A percentile compares a stretch with the other conserved stretches of the same genome.
Evolutionary conservation across 2,797 vertebrate genomes (phyloP).

Genomic region (Ctenochaetus hawaiiensis): DNA sequence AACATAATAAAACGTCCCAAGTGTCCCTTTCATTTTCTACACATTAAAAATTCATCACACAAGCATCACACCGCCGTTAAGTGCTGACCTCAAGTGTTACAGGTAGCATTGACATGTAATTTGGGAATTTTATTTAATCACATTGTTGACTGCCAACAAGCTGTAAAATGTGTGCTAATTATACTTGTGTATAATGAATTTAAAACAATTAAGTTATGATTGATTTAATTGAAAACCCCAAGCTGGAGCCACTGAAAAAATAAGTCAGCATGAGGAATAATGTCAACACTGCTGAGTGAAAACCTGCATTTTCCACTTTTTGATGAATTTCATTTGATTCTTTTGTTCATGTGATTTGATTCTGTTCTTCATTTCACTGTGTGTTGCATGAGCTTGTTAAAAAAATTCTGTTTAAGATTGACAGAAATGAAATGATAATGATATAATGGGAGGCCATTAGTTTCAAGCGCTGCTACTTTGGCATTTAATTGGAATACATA

Average conservation of each 20-base stretch:
- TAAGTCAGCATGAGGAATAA: conserved; percentile 4
- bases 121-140: conserved; percentile 11
- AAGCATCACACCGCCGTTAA: not conserved
- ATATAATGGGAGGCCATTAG: too few species aligned
- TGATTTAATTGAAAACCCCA: conserved; percentile 26
- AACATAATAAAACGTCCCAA: conserved; percentile 12
- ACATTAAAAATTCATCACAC: conserved; percentile 27
- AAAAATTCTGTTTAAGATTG: too few species aligned
- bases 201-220: conserved; percentile 38
- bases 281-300: conserved; percentile 1
- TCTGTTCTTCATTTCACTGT: not conserved
- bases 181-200: conserved; percentile 39
- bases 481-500: too few species aligned
- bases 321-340: not conserved
- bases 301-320: not conserved
- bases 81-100: not conserved
- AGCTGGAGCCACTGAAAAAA: conserved; percentile 9
- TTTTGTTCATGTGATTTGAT: too few species aligned
- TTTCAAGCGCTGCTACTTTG: too few species aligned
- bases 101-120: not conserved
- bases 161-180: conserved; percentile 37
- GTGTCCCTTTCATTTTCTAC: conserved; percentile 13
- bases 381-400: not conserved
- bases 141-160: conserved; percentile 25
- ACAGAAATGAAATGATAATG: too few species aligned